Conservation (phyloP, 2,888 invertebrate species). For the Mesorhabditis belari region DNA sequence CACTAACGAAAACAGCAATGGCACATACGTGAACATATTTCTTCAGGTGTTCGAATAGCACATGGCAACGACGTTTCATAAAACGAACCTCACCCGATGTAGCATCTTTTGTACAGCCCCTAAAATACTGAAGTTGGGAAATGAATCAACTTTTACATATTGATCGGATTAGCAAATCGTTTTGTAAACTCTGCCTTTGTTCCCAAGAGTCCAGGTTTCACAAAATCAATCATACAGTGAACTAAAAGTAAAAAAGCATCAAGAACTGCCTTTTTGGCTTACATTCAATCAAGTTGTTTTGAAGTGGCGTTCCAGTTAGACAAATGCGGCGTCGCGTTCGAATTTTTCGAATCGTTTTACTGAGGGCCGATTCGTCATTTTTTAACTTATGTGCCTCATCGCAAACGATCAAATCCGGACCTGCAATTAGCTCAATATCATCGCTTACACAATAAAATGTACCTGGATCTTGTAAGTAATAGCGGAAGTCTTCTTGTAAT, state of each 20-base stretch:
- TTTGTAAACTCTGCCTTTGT: conserved; percentile 88
- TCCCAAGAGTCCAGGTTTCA: conserved; percentile 87
- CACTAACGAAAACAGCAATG: background rate
- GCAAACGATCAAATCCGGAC: conserved; percentile 87
- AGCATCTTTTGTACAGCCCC: conserved; percentile 88
- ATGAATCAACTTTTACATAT: no score
- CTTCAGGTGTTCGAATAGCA: conserved; percentile 84
- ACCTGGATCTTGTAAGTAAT: conserved; percentile 45
- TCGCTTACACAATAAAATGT: background rate
- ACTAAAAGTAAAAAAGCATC: conserved; percentile 60
- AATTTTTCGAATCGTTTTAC: conserved; percentile 78
- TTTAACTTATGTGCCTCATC: conserved; percentile 95
- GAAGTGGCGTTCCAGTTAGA: conserved; percentile 92
- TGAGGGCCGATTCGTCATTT: conserved; percentile 82
- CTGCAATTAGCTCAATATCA: conserved; percentile 55
- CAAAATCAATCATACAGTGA: conserved; percentile 97
- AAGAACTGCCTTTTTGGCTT: conserved; percentile 47
- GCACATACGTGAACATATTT: conserved; percentile 70
- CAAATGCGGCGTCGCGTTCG: conserved; percentile 80
- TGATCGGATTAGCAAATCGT: conserved; percentile 83
- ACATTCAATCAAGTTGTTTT: conserved; percentile 91
- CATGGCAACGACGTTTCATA: conserved; percentile 88
- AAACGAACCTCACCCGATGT: conserved; percentile 76
- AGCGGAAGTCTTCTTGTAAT: conserved; percentile 37
- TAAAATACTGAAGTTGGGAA: no score